Conservation (phyloP, 1,140 invertebrate species). For the Papilio dardanus region DNA sequence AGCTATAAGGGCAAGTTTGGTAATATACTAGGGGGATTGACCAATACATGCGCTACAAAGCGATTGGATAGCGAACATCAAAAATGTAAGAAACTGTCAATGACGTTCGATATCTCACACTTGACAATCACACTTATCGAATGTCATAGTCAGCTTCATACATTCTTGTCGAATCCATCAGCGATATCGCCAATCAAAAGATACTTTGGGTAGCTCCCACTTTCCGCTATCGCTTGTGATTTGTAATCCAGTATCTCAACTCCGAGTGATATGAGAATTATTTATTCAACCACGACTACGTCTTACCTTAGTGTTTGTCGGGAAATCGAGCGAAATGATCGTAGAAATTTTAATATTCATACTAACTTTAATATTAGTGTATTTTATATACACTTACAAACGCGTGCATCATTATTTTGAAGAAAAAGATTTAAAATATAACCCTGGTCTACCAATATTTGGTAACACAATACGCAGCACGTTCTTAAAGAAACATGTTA, state of each 20-base stretch:
- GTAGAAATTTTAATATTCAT: conserved; percentile 61
- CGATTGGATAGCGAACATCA: too few relatives aligned
- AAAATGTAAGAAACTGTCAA: too few relatives aligned
- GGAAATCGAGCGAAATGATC: conserved; percentile 50
- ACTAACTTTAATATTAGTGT: conserved; percentile 48
- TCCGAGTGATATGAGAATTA: conserved; percentile 1
- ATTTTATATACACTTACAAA: conserved; percentile 53
- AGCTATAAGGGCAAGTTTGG: too few relatives aligned
- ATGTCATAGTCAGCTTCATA: too few relatives aligned
- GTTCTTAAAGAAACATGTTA: conserved; percentile 41
- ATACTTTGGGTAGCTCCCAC: too few relatives aligned
- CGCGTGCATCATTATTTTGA: conserved; percentile 50
- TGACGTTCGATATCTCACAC: too few relatives aligned
- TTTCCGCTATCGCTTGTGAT: neutral
- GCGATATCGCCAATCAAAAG: too few relatives aligned
- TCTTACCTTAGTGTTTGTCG: neutral
- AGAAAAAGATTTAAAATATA: conserved; percentile 55
- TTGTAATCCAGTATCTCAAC: neutral
- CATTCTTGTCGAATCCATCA: too few relatives aligned
- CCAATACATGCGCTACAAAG: too few relatives aligned
- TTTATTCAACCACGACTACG: conserved; percentile 10
- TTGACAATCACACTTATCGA: too few relatives aligned
- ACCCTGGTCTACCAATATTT: conserved; percentile 60
- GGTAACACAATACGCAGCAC: conserved; percentile 57
- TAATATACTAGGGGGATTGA: too few relatives aligned